Conservation (phyloP, 2,888 invertebrate genomes). For the Chaetogeoica ovagalla region DNA sequence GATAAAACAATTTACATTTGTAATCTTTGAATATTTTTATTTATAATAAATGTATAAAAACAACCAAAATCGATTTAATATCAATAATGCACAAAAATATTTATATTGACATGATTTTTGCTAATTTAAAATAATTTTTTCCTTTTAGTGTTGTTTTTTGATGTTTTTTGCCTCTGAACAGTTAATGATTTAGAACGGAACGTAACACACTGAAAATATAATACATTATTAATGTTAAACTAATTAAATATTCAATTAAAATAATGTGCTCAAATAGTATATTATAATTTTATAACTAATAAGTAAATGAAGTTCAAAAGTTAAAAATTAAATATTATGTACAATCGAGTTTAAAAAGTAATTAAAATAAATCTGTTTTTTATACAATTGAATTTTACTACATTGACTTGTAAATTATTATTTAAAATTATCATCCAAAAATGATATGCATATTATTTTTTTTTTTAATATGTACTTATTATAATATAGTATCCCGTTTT, state of each 20-base stretch:
- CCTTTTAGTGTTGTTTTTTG: conserved; percentile 29
- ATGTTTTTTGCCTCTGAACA: conserved; percentile 32
- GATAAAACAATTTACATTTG: too few relatives aligned
- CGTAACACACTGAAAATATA: conserved; percentile 38
- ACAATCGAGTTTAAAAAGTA: too few relatives aligned
- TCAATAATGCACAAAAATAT: background rate
- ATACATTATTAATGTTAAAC: background rate
- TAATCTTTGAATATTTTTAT: too few relatives aligned
- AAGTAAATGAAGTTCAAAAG: background rate
- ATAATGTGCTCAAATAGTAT: too few relatives aligned
- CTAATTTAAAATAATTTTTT: conserved; percentile 38
- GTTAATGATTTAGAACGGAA: conserved; percentile 38
- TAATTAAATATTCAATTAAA: background rate
- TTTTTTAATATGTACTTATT: too few relatives aligned
- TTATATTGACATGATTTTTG: background rate
- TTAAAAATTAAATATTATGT: background rate
- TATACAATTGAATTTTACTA: background rate
- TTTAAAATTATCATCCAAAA: background rate
- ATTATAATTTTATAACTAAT: too few relatives aligned
- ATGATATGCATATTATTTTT: too few relatives aligned
- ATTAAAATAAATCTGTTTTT: too few relatives aligned
- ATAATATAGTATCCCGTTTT: too few relatives aligned
- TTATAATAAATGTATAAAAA: background rate
- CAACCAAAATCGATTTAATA: background rate
- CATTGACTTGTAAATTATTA: background rate